Percentiles rank a stretch among this genome's conserved stretches.
phyloP scores from a whole-genome alignment of 2,797 vertebrate genomes.

The Ceryle rudis region DNA sequence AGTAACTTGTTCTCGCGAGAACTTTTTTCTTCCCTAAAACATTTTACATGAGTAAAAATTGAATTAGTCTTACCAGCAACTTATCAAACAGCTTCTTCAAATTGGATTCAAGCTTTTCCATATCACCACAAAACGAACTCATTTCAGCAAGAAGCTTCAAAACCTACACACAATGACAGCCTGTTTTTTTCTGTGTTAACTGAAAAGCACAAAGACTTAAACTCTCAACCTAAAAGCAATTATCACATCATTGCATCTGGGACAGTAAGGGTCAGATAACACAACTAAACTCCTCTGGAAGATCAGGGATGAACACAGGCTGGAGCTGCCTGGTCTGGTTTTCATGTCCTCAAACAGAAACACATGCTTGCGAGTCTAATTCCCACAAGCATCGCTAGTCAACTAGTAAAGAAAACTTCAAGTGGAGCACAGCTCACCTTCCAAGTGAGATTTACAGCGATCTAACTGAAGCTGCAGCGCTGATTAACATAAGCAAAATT shows the following conservation, averaged over 20 bases:
- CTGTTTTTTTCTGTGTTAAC: neutral
- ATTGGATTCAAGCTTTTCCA: constrained; percentile 98
- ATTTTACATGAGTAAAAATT: neutral
- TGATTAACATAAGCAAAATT: neutral
- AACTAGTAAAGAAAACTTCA: neutral
- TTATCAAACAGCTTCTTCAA: constrained; percentile 96
- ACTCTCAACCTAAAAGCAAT: neutral
- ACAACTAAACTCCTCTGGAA: neutral
- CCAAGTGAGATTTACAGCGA: neutral
- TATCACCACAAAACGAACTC: constrained; percentile 97
- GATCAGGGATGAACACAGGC: neutral
- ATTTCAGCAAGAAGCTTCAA: constrained; percentile 98
- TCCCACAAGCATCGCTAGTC: neutral
- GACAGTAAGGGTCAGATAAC: neutral
- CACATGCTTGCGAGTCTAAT: neutral
- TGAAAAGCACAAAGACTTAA: neutral
- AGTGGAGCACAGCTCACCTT: neutral
- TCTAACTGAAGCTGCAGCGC: neutral
- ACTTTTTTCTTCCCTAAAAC: neutral
- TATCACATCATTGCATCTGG: neutral
- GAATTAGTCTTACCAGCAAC: constrained; percentile 87
- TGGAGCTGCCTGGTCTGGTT: neutral
- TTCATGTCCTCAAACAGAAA: neutral
- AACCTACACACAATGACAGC: constrained; percentile 79
- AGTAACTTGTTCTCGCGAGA: neutral